Percentiles rank a stretch among this genome's conserved stretches.
phyloP scores from a whole-genome alignment of 2,888 invertebrate genomes.

The Yponomeuta plumbellus region DNA sequence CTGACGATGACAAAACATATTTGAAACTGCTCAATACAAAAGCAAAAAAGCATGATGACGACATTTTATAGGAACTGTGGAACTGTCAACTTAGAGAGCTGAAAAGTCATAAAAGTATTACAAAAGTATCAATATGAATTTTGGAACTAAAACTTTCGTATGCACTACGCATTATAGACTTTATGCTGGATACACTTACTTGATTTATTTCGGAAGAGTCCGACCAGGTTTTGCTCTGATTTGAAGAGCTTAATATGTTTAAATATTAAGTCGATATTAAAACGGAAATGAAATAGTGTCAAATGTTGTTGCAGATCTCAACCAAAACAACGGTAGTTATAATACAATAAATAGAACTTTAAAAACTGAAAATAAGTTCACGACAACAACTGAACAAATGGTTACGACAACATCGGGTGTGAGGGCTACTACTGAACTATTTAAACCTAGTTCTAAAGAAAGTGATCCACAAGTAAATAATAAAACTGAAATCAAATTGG shows the following conservation, averaged over 20 bases:
- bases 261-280: too few relatives aligned
- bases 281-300: too few relatives aligned
- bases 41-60: background rate
- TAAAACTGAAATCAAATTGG: constrained; percentile 17
- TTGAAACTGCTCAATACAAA: background rate
- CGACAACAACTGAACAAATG: background rate
- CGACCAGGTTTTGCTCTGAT: too few relatives aligned
- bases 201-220: too few relatives aligned
- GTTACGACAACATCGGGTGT: background rate
- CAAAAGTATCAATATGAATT: constrained; percentile 16
- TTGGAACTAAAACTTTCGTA: too few relatives aligned
- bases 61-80: too few relatives aligned
- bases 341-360: constrained; percentile 21
- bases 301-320: constrained; percentile 46
- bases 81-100: too few relatives aligned
- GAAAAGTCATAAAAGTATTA: too few relatives aligned
- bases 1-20: constrained; percentile 3
- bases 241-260: too few relatives aligned
- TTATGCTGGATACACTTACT: too few relatives aligned
- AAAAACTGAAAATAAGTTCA: constrained; percentile 5
- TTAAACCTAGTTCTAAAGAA: background rate
- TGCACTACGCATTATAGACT: too few relatives aligned
- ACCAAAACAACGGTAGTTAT: constrained; percentile 43
- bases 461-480: background rate
- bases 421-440: background rate